These are phyloP conservation scores for Molossus alvarezi DNA, from an alignment of 2,797 vertebrate species.

Conservation along the genomic window DNA sequence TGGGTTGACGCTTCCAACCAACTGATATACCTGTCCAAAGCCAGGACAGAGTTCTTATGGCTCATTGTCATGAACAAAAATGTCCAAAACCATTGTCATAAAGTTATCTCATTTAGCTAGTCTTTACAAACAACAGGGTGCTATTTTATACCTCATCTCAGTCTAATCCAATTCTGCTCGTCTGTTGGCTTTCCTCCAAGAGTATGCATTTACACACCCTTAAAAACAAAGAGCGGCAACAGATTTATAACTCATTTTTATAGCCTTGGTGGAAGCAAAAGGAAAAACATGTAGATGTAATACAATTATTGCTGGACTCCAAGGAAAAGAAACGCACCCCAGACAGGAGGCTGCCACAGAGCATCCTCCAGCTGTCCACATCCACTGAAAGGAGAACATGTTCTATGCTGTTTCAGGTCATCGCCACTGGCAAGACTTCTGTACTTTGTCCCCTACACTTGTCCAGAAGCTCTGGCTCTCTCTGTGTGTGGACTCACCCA, in stretches of 20 bases:
- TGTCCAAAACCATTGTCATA: background rate
- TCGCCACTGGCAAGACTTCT: background rate
- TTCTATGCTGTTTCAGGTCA: background rate
- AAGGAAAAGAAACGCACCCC: background rate
- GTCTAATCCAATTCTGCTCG: constrained; percentile 24
- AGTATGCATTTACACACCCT: constrained; percentile 33
- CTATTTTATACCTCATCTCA: background rate
- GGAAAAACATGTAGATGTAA: constrained; percentile 23
- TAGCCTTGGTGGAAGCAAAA: constrained; percentile 29
- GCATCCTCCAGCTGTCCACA: background rate
- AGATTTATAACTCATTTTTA: constrained; percentile 74
- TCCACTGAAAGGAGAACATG: background rate
- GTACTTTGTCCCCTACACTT: background rate
- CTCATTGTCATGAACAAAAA: background rate
- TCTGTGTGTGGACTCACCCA: background rate
- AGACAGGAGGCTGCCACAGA: background rate
- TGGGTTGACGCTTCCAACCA: too few species aligned
- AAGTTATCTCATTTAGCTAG: background rate
- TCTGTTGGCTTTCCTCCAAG: constrained; percentile 53
- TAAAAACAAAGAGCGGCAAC: constrained; percentile 53
- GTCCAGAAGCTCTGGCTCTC: background rate
- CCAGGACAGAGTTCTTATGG: background rate
- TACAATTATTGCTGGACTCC: constrained; percentile 17
- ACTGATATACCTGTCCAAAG: too few species aligned
- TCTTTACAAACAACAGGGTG: background rate